phyloP scores from a whole-genome alignment of 2,888 invertebrate species.

The Cheilosia urbana region DNA sequence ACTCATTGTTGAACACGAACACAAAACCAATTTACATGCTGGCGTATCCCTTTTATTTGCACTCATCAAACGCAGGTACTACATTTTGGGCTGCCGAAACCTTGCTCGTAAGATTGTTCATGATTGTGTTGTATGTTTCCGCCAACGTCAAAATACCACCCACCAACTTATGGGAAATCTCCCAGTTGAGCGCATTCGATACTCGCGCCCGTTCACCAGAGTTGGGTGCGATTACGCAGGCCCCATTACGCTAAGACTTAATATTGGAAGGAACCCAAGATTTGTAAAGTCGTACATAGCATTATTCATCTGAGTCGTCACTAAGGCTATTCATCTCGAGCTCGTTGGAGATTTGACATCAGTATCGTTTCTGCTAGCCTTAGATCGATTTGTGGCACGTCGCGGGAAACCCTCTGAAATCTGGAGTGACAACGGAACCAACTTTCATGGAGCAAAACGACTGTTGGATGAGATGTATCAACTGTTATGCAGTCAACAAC shows the following conservation, averaged over 20 bases:
- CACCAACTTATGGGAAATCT: conserved; percentile 54
- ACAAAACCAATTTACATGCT: conserved; percentile 22
- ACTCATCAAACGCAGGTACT: conserved; percentile 20
- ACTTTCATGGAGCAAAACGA: conserved; percentile 55
- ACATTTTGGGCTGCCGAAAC: conserved; percentile 25
- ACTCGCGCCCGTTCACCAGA: conserved; percentile 49
- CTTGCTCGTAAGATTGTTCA: conserved; percentile 17
- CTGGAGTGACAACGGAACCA: conserved; percentile 65
- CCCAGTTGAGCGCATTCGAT: conserved; percentile 41
- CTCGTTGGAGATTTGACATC: conserved; percentile 47
- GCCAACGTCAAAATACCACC: conserved; percentile 2
- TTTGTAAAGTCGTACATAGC: conserved; percentile 46
- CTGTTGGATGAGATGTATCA: conserved; percentile 4
- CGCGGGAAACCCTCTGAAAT: conserved; percentile 46
- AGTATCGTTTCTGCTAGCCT: conserved; percentile 50
- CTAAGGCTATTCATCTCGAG: conserved; percentile 54
- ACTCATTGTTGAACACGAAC: conserved; percentile 14
- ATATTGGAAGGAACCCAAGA: conserved; percentile 44
- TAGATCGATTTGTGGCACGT: conserved; percentile 52
- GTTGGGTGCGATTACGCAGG: conserved; percentile 50
- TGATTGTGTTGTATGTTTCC: conserved; percentile 19
- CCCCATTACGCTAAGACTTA: conserved; percentile 35
- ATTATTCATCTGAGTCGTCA: conserved; percentile 56
- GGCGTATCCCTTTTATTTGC: conserved; percentile 17
- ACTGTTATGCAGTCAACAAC: neutral